Base-by-base conservation (phyloP, 1,140 invertebrate species). In the Akabosia matsudoensis region DNA sequence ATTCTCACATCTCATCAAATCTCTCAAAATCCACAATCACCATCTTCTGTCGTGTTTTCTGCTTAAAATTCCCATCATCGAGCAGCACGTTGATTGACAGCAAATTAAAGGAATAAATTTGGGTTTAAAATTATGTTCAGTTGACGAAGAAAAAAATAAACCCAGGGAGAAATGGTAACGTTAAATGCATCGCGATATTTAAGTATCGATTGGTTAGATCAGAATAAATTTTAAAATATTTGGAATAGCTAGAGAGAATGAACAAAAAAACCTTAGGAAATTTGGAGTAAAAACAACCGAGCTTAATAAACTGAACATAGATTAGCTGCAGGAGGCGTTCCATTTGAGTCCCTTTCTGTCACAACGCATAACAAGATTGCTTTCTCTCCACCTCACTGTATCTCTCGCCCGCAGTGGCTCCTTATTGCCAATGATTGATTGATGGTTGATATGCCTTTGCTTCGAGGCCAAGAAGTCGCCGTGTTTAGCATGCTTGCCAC, bases 371-470 rank as follows among this genome's bases (percentile, higher is more conserved):
- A 67, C 61, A 67, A 30, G 61, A 67, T 67, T 22, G 7, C 24
- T 61, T 61, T 61, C 24, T 7, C 54, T 56, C n/a, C 54, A 13
- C 10, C 54, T 22, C 10, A 56, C 14, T 22, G 54, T 22, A 45
- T n/a, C n/a, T n/a, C n/a, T n/a, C n/a, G n/a, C n/a, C n/a, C n/a
- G 37, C 18, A 45, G 54, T 10, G 26, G 61, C n/a, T 67, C 61
- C 61, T 67, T 67, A 67, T 67, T 64, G 75, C 30, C 70, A 76
- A 76, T 76, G 75, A 76, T 76, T 76, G 75, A 76, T 76, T 76
- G 75, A 76, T 76, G 71, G 75, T 73, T 76, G 75, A 76, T 73
- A 73, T 56, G 33, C 34, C 52, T n/a, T 22, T n/a, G 54, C 54
- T 61, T 24, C 24, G 61, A 28, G 33, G 67, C 26, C n/a, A 33